phyloP scores from a whole-genome alignment of 2,797 vertebrate genomes.

The Mormyrops boulengeri region DNA sequence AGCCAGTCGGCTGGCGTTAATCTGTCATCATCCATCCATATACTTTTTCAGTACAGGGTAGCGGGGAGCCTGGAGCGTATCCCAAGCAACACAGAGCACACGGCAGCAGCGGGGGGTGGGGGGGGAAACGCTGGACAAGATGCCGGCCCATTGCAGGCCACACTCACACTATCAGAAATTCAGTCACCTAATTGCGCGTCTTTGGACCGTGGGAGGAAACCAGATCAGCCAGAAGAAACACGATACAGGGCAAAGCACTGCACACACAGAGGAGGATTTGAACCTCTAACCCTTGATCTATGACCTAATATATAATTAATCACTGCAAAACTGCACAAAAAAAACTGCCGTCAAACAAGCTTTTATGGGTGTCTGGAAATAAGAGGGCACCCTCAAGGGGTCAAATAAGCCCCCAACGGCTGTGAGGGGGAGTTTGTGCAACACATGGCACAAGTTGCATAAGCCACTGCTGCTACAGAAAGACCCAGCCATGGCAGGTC shows the following conservation, averaged over 20 bases:
- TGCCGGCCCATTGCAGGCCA: background rate
- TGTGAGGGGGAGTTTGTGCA: background rate
- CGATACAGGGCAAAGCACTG: background rate
- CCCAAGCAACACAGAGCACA: background rate
- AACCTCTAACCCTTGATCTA: background rate
- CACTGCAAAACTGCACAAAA: background rate
- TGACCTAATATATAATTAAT: conserved; percentile 3
- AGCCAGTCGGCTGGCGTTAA: background rate
- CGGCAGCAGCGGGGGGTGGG: background rate
- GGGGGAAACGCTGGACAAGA: background rate
- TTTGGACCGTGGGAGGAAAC: background rate
- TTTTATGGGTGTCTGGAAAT: background rate
- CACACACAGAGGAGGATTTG: background rate
- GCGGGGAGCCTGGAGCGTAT: background rate
- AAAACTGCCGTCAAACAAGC: background rate
- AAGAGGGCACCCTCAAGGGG: background rate
- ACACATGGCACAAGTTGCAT: background rate
- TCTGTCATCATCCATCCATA: background rate
- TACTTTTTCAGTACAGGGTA: background rate
- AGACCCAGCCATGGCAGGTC: background rate
- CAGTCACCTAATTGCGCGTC: background rate
- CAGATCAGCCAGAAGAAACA: background rate
- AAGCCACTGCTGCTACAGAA: no score
- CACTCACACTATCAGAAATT: background rate
- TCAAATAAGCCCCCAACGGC: background rate